Evolutionary conservation across 2,888 invertebrate genomes (phyloP), one percentile per base, ranked within the genome.

Genomic region (Spicauda simplicius): DNA sequence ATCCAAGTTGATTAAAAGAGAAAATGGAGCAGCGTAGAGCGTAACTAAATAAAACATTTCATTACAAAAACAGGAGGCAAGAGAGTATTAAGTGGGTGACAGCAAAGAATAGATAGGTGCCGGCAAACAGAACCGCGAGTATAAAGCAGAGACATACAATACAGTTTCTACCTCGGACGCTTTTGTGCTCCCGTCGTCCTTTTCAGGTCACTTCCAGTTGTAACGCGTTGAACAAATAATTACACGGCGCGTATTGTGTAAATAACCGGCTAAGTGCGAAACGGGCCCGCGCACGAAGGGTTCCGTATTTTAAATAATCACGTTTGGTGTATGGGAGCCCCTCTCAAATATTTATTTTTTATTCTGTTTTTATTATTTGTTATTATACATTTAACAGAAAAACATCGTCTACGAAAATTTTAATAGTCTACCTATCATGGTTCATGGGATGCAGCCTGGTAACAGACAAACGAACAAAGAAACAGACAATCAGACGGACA

Each of bases 141-240:
- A 88, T 87, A 89, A 88, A 90, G 88, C 83, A 77, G 10, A 66
- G 71, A 68, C 73, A 70, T 77, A 90, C 88, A 91, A 91, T 90
- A 87, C 88, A 80, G 83, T 87, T 86, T 84, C 91, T 87, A 83
- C 81, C 83, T 84, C 81, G 80, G 86, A 82, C 85, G 84, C 87
- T 83, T 87, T 82, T 80, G 79, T 82, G 84, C 82, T 83, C 83
- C 76, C 74, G 84, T 85, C 87, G 86, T 88, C 85, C 88, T 86
- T 90, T 91, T 89, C 85, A 90, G 90, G 88, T 89, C 91, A 88
- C 80, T 86, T 86, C 84, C 87, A 91, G 81, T 82, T 76, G 80
- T 84, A 83, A 83, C 84, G 78, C 84, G 86, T 82, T 83, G 80
- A 83, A 87, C 84, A 85, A 86, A 88, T 87, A 85, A 87, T 88